Conservation (phyloP, 2,113 vertebrate species). For the Ammospiza caudacuta region DNA sequence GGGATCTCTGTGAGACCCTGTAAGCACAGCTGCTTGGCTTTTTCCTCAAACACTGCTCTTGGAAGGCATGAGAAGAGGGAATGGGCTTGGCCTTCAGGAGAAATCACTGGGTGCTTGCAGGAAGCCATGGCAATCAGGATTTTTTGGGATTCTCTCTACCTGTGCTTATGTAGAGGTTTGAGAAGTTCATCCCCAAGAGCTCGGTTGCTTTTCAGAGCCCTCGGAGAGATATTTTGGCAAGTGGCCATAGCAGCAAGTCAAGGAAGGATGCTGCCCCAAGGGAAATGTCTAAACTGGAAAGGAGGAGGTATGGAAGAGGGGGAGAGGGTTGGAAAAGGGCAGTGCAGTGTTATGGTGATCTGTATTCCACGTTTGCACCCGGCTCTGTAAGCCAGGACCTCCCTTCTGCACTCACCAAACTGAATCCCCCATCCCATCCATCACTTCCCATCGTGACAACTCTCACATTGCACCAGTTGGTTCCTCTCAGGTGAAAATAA, state of each 20-base stretch:
- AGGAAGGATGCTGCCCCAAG: neutral
- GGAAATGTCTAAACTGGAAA: neutral
- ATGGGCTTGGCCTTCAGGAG: neutral
- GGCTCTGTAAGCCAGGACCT: neutral
- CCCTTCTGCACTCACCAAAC: neutral
- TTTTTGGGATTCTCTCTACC: neutral
- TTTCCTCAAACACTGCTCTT: neutral
- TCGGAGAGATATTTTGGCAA: neutral
- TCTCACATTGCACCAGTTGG: accelerated
- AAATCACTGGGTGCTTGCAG: neutral
- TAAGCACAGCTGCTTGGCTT: constrained; percentile 27
- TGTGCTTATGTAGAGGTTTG: neutral
- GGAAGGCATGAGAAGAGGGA: neutral
- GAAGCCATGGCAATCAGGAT: neutral
- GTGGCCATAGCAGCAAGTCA: neutral
- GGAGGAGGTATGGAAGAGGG: neutral
- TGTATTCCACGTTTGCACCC: neutral
- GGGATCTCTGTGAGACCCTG: constrained; percentile 27
- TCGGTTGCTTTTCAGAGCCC: neutral
- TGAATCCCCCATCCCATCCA: neutral
- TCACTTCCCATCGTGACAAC: accelerated
- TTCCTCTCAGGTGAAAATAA: neutral
- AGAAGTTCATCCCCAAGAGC: neutral
- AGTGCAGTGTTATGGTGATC: neutral
- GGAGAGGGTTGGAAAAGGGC: neutral